phyloP scores from a whole-genome alignment of 1,140 invertebrate species.

The Leptestheria dahalacensis region DNA sequence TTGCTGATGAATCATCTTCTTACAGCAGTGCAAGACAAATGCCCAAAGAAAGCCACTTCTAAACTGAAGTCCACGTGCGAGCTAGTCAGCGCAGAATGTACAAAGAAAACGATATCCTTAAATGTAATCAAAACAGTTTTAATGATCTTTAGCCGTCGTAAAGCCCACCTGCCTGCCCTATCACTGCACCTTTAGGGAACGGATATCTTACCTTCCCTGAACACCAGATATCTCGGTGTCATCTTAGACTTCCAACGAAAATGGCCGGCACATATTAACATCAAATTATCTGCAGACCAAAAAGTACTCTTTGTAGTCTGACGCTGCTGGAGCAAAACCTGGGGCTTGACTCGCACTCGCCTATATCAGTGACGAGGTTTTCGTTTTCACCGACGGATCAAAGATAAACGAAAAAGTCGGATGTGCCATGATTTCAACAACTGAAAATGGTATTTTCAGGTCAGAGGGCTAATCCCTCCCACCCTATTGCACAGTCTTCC shows the following conservation, averaged over 20 bases:
- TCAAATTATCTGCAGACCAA: background rate
- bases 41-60: background rate
- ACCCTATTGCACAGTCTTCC: background rate
- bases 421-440: background rate
- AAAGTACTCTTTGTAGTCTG: background rate
- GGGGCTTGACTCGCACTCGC: background rate
- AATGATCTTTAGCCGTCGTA: background rate
- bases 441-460: background rate
- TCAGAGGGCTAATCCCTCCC: background rate
- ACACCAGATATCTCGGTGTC: background rate
- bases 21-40: background rate
- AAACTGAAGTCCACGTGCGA: background rate
- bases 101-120: background rate
- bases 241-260: background rate
- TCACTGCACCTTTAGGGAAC: background rate
- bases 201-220: background rate
- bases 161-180: background rate
- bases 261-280: background rate
- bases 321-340: background rate
- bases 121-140: background rate
- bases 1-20: background rate
- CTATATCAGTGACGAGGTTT: background rate
- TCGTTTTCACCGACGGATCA: background rate
- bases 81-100: background rate
- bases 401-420: background rate